Percentiles rank a stretch among this genome's conserved stretches.
phyloP scores from a whole-genome alignment of 1,140 invertebrate species.

The Brachionus rotundiformis region DNA sequence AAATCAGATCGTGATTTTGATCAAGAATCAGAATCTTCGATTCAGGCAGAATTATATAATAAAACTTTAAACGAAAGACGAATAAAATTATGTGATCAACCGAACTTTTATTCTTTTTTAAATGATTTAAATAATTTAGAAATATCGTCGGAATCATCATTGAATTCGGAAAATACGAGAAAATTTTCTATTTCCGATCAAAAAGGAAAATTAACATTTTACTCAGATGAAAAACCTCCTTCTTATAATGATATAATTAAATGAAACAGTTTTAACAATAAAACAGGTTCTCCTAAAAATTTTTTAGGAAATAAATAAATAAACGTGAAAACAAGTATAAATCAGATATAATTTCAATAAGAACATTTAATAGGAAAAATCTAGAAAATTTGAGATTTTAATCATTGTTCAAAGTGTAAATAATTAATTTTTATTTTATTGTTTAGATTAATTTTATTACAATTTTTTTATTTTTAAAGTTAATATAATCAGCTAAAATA shows the following conservation, averaged over 20 bases:
- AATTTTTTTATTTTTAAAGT: no score
- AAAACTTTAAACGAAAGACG: not conserved
- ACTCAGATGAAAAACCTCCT: conserved; percentile 38
- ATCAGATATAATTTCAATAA: no score
- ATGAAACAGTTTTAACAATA: not conserved
- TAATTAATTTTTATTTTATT: no score
- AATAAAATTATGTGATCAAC: not conserved
- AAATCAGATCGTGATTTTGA: conserved; percentile 5
- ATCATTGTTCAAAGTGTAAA: no score
- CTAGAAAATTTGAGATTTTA: no score
- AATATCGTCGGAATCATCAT: not conserved
- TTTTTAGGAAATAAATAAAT: no score
- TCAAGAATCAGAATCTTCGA: not conserved
- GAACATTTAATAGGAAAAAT: no score
- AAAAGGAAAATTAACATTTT: not conserved
- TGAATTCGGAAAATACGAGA: not conserved
- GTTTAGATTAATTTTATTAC: no score
- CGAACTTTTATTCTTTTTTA: not conserved
- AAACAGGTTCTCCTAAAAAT: no score
- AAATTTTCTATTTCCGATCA: no score
- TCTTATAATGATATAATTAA: conserved; percentile 43
- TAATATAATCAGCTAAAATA: no score
- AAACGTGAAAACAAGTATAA: no score
- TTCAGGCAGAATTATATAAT: not conserved
- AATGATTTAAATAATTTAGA: not conserved